phyloP scores from a whole-genome alignment of 1,140 invertebrate genomes.

The Laodelphax striatellus region DNA sequence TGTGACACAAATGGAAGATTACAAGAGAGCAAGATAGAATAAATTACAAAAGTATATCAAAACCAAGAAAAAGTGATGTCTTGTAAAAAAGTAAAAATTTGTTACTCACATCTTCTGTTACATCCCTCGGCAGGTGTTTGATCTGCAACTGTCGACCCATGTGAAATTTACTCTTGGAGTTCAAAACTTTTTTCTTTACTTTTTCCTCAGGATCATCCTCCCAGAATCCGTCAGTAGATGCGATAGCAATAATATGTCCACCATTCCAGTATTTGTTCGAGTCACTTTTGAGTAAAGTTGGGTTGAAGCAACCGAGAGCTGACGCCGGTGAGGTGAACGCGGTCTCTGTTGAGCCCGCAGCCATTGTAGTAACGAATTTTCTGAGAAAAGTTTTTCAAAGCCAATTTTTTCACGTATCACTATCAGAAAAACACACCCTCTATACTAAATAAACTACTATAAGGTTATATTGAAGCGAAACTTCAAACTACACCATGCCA shows the following conservation, averaged over 20 bases:
- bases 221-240: constrained; percentile 32
- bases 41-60: too few relatives aligned
- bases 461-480: too few relatives aligned
- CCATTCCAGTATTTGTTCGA: constrained; percentile 13
- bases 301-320: constrained; percentile 7
- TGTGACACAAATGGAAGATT: too few relatives aligned
- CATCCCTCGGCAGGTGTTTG: constrained; percentile 34
- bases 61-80: too few relatives aligned
- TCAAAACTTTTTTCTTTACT: constrained; percentile 28
- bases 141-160: constrained; percentile 32
- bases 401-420: too few relatives aligned
- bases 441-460: too few relatives aligned
- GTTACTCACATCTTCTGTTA: constrained; percentile 33
- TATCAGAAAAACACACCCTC: too few relatives aligned
- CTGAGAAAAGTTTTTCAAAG: too few relatives aligned
- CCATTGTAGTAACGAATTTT: constrained; percentile 5
- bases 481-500: too few relatives aligned
- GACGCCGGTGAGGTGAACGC: constrained; percentile 1
- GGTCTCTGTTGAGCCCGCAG: constrained; percentile 9
- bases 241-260: constrained; percentile 24
- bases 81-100: not conserved
- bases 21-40: too few relatives aligned
- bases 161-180: constrained; percentile 33
- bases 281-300: constrained; percentile 9
- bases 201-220: constrained; percentile 31